Base-by-base conservation (phyloP, 2,888 invertebrate genomes). In the Eumerus sabulonum region DNA sequence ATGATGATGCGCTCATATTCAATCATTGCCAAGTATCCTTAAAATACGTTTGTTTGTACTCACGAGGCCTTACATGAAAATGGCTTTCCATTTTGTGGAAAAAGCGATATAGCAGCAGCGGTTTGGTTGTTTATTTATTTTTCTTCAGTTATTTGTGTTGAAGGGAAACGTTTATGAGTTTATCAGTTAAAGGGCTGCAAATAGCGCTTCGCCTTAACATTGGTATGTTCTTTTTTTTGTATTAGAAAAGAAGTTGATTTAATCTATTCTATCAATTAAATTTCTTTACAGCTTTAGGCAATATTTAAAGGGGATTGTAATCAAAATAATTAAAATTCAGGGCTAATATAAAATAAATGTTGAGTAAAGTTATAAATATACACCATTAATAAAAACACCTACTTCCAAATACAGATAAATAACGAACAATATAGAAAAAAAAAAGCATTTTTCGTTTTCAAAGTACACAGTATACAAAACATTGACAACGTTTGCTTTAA, bases 211-310 rank as follows among this genome's bases (percentile, higher is more conserved):
- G 27, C 27, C 27, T 36, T 13, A 47, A 72, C 47, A 56, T 53
- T 57, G 27, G 62, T 56, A 67, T 47, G 72, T 42, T 42, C 36
- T 57, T 54, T 36, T 56, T 62, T 13, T 66, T n/a, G 9, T 62
- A 35, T 27, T 27, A 27, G 27, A 27, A 27, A 27, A 4, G 3
- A 27, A 27, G 27, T 27, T 57, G 16, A 56, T 40, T 63, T 57
- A 38, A 9, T 36, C 12, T 38, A n/a, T 17, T 56, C 14, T 54
- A 35, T 77, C 68, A 1, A 4, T 27, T 27, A 27, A 27, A 63
- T 73, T 73, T 59, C 47, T 59, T 77, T 73, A 40, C 77, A 73
- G 77, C 67, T 73, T 59, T 68, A 77, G 77, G 67, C 63, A 63
- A 27, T 27, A 42, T 50, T 63, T 36, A 54, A 57, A 59, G 42